A percentile compares a stretch with the other conserved stretches of the same genome.
Evolutionary conservation across 2,797 vertebrate genomes (phyloP).

Genomic region (Myioborus miniatus): DNA sequence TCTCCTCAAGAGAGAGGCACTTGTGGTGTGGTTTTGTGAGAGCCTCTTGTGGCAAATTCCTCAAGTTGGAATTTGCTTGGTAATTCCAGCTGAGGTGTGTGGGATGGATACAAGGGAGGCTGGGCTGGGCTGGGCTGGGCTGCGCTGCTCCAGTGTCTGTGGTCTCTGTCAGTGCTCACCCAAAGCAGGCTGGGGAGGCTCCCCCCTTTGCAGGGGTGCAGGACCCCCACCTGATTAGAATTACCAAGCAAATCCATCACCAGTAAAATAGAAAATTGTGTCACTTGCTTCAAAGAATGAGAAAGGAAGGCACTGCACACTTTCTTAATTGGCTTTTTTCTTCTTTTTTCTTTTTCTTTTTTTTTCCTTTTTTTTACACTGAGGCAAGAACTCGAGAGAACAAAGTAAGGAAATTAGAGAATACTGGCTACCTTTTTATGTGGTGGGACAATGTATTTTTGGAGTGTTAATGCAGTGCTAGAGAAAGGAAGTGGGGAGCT

Average conservation of each 20-base stretch:
- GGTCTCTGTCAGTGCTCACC: rapidly evolving
- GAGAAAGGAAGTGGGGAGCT: background rate
- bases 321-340: background rate
- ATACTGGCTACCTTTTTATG: background rate
- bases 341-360: background rate
- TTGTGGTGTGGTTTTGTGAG: rapidly evolving
- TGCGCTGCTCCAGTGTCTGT: too few relatives aligned
- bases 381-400: background rate
- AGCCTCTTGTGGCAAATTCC: background rate
- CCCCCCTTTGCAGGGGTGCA: background rate
- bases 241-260: background rate
- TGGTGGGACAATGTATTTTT: background rate
- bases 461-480: background rate
- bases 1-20: background rate
- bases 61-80: too few relatives aligned
- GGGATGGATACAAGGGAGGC: background rate
- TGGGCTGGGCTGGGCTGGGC: background rate
- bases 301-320: background rate
- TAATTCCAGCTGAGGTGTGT: too few relatives aligned
- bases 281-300: background rate
- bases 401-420: background rate
- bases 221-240: background rate
- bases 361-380: background rate
- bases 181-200: background rate
- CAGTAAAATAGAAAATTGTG: background rate